These are phyloP conservation scores for Globodera rostochiensis DNA, from an alignment of 1,140 invertebrate species.

Conservation along the genomic window DNA sequence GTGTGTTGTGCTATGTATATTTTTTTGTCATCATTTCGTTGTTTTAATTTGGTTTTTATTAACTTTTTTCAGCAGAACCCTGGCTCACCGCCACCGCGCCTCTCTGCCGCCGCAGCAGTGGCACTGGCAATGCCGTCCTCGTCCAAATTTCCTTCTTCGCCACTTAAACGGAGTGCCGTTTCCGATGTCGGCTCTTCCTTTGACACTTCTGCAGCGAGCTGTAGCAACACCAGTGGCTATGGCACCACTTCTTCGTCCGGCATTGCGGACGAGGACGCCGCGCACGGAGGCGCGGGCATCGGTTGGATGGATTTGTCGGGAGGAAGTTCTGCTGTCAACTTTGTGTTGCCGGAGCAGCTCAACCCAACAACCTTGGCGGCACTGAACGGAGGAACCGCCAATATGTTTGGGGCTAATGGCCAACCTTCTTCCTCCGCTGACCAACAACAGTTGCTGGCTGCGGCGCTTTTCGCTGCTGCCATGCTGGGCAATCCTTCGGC, in stretches of 20 bases:
- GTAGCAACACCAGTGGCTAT: neutral
- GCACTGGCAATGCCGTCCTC: neutral
- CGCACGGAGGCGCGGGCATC: neutral
- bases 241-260: neutral
- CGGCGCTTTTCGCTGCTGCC: constrained; percentile 23
- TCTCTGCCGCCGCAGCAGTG: neutral
- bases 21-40: neutral
- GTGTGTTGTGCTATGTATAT: neutral
- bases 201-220: neutral
- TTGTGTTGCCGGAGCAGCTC: neutral
- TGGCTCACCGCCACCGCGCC: too few relatives aligned
- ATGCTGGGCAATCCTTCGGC: constrained; percentile 14
- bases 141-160: neutral
- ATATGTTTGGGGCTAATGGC: neutral
- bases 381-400: neutral
- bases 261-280: neutral
- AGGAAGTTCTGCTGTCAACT: neutral
- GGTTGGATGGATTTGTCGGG: neutral
- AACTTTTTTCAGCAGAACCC: neutral
- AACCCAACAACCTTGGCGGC: neutral
- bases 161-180: neutral
- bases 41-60: neutral
- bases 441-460: constrained; percentile 22
- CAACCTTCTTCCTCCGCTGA: neutral
- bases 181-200: neutral